Base-by-base conservation (phyloP, 1,140 invertebrate species). In the Sinonovacula constricta region DNA sequence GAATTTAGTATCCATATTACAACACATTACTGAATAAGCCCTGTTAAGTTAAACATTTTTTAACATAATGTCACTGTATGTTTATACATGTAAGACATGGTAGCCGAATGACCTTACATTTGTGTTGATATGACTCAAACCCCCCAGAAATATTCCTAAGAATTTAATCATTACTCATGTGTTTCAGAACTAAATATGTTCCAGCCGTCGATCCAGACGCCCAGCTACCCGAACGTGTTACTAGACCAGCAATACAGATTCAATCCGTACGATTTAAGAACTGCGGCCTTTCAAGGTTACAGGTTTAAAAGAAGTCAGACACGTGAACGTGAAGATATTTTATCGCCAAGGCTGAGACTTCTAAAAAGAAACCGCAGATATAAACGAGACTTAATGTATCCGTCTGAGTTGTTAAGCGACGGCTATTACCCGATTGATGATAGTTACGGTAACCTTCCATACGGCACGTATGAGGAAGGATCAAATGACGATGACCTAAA, bases 351-450 rank as follows among this genome's bases (percentile, higher is more conserved):
- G n/a, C 30, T 49, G 2, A 63, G 59, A 28, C 18, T 51, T 0
- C 53, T 77, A 4, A 77, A 77, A 26, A 31, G 65, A 22, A 39
- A 33, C n/a, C 74, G 68, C 63, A 65, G 74, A 24, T 39, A 53
- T 0, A 77, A 77, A 26, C 62, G 74, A 24, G 60, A 77, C 14
- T 31, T 62, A 10, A 59, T 34, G 14, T 54, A 67, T 51, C 30
- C 65, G 24, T 31, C 31, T 5, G 74, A 77, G 0, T 22, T 2
- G 15, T 59, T 59, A 26, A 15, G 24, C 26, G 26, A 59, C 2
- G 57, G 31, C 18, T 59, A 24, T 26, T 59, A 59, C 26, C 57
- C 57, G 18, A 15, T 15, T 14, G 26, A 18, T 15, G 57, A 59
- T 15, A 59, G 57, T 30, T 59, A 4, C 7, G 31, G n/a, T n/a